These are phyloP conservation scores for Griposia aprilina DNA, from an alignment of 2,888 invertebrate species.

Conservation along the genomic window DNA sequence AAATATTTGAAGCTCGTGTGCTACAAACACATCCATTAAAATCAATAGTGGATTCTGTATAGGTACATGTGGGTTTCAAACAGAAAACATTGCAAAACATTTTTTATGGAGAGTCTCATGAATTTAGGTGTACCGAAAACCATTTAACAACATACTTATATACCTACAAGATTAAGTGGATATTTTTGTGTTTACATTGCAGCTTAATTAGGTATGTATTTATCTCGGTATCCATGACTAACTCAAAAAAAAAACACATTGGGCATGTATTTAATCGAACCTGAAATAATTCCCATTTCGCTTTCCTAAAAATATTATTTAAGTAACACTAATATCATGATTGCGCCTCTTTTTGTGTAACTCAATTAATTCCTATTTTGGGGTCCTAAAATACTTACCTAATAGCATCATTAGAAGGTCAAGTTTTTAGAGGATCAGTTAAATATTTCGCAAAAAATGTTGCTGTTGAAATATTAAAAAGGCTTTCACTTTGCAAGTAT, in stretches of 20 bases:
- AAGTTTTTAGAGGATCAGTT: background rate
- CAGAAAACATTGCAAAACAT: constrained; percentile 1
- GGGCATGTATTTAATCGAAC: too few relatives aligned
- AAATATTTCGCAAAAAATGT: background rate
- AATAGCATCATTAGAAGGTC: background rate
- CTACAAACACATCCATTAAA: constrained; percentile 16
- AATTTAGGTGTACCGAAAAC: background rate
- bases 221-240: too few relatives aligned
- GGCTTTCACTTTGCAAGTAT: background rate
- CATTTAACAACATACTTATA: background rate
- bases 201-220: too few relatives aligned
- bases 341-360: background rate
- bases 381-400: background rate
- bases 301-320: background rate
- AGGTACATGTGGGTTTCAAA: constrained; percentile 7
- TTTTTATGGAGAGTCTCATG: background rate
- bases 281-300: background rate
- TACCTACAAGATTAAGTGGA: background rate
- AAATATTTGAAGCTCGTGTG: constrained; percentile 35
- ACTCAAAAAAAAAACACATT: too few relatives aligned
- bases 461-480: background rate
- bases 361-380: background rate
- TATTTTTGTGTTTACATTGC: background rate
- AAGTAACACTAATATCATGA: background rate
- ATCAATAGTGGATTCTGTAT: constrained; percentile 41